Evolutionary conservation across 2,797 vertebrate species (phyloP).

Genomic region (Hyperoplus immaculatus): DNA sequence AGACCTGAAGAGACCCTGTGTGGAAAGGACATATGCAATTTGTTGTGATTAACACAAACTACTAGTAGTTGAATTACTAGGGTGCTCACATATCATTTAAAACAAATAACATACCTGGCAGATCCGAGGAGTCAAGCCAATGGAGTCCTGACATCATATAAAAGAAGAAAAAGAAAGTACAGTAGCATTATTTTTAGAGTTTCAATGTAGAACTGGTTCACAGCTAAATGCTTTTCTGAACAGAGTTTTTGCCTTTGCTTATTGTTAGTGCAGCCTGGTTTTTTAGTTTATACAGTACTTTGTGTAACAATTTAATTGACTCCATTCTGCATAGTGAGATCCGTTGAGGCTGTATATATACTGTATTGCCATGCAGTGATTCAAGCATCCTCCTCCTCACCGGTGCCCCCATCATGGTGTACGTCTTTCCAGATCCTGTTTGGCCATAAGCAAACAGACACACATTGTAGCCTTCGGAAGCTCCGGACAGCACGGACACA

Average conservation of each 20-base stretch:
- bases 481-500: slow-evolving; percentile 92
- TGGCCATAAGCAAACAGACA: slow-evolving; percentile 99
- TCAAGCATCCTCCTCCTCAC: slow-evolving; percentile 87
- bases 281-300: not conserved
- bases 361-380: not conserved
- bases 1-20: slow-evolving; percentile 92
- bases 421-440: slow-evolving; percentile 98
- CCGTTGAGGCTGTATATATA: not conserved
- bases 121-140: slow-evolving; percentile 95
- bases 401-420: slow-evolving; percentile 98
- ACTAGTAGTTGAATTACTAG: not conserved
- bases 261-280: not conserved
- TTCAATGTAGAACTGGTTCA: not conserved
- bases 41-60: not conserved
- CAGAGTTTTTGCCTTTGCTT: not conserved
- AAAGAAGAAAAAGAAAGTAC: slow-evolving; percentile 19
- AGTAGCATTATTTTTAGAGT: not conserved
- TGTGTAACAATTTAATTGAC: slow-evolving; percentile 2
- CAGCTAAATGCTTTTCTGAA: not conserved
- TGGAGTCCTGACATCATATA: slow-evolving; percentile 86
- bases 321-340: not conserved
- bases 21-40: not conserved
- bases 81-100: not conserved
- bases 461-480: slow-evolving; percentile 95
- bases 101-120: slow-evolving; percentile 90